These are phyloP conservation scores for Rhaphigaster nebulosa DNA, from an alignment of 2,888 invertebrate genomes.

Conservation along the genomic window DNA sequence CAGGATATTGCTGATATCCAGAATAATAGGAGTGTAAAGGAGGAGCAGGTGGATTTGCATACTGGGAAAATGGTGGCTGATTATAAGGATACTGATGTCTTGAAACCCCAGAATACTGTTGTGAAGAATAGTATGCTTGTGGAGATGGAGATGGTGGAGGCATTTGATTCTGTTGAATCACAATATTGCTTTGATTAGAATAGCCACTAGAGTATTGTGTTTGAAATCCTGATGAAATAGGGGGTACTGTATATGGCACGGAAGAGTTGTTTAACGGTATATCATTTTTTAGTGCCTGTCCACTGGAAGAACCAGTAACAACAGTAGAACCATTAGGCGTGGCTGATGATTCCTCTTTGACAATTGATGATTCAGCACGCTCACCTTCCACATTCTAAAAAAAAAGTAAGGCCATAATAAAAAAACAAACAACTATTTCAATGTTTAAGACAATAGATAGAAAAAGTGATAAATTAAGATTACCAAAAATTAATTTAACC, in stretches of 20 bases:
- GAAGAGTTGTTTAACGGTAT: constrained; percentile 42
- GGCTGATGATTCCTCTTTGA: constrained; percentile 35
- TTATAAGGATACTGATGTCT: constrained; percentile 55
- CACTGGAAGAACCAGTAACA: constrained; percentile 19
- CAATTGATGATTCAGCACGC: constrained; percentile 23
- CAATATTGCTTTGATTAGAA: constrained; percentile 47
- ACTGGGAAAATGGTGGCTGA: constrained; percentile 54
- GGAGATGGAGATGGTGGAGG: constrained; percentile 58
- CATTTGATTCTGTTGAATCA: constrained; percentile 50
- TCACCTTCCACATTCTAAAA: constrained; percentile 45
- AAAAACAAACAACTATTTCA: neutral
- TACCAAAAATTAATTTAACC: neutral
- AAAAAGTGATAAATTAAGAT: neutral
- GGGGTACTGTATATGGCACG: constrained; percentile 50
- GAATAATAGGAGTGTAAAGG: constrained; percentile 55
- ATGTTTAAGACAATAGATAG: neutral
- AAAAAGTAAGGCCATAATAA: neutral
- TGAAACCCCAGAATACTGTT: constrained; percentile 52
- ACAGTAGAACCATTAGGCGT: constrained; percentile 25
- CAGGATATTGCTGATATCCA: constrained; percentile 57
- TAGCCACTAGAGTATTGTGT: constrained; percentile 49
- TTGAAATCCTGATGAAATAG: constrained; percentile 40
- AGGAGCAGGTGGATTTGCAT: constrained; percentile 54
- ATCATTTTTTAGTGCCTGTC: constrained; percentile 36
- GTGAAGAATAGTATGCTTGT: constrained; percentile 49